Percentiles rank a stretch among this genome's conserved stretches.
Evolutionary conservation across 2,113 vertebrate species (phyloP).

Genomic region (Tachuris rubrigastra): DNA sequence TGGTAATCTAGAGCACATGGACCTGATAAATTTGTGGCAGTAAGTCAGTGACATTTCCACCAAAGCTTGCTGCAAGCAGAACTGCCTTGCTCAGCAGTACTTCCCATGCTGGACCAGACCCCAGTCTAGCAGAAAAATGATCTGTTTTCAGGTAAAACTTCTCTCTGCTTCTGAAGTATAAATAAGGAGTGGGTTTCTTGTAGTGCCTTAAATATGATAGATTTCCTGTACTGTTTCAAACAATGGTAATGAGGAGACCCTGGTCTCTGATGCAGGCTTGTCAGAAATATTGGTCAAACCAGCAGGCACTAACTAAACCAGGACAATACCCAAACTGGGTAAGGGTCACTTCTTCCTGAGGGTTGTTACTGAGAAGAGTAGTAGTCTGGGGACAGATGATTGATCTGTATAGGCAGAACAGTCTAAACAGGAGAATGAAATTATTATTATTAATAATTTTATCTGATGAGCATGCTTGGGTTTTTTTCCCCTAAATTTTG

Average conservation of each 20-base stretch:
- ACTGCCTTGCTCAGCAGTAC: background rate
- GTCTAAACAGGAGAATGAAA: background rate
- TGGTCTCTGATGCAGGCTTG: background rate
- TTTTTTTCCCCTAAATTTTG: background rate
- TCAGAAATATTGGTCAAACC: background rate
- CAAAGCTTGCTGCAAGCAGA: background rate
- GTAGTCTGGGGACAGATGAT: background rate
- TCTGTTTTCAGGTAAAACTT: background rate
- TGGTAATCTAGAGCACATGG: rapidly evolving
- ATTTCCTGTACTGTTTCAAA: background rate
- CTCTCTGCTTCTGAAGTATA: background rate
- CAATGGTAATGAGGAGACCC: background rate
- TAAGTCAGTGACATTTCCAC: background rate
- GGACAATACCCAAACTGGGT: background rate
- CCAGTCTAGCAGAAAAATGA: background rate
- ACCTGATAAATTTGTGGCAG: background rate
- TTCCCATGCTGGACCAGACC: background rate
- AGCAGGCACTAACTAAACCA: background rate
- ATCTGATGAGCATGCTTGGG: background rate
- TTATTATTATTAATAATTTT: background rate
- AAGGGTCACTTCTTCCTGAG: background rate
- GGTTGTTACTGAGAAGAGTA: background rate
- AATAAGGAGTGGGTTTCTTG: background rate
- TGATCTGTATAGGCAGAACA: background rate
- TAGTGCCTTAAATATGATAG: background rate